phyloP scores from a whole-genome alignment of 2,797 vertebrate species.

The Diplodus sargus region DNA sequence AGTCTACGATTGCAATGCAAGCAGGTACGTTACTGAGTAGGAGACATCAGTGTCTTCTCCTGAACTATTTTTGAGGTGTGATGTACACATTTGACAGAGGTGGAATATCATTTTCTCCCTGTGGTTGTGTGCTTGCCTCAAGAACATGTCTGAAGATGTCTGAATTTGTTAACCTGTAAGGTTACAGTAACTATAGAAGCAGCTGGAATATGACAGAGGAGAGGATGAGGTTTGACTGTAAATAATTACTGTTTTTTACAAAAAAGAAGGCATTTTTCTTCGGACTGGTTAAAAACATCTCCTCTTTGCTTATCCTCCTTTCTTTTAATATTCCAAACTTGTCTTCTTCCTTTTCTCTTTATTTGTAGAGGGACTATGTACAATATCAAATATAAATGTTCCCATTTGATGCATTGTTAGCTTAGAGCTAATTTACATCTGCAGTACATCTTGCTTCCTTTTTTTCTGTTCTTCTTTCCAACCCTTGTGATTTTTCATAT shows the following conservation, averaged over 20 bases:
- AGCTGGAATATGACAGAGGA: constrained; percentile 39
- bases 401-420: too few species aligned
- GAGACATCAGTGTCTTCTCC: neutral
- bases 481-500: too few species aligned
- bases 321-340: neutral
- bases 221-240: constrained; percentile 18
- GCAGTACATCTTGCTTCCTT: neutral
- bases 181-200: constrained; percentile 43
- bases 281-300: neutral
- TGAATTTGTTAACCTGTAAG: constrained; percentile 54
- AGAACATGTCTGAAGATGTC: constrained; percentile 68
- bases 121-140: constrained; percentile 35
- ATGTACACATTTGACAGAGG: constrained; percentile 19
- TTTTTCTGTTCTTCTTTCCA: neutral
- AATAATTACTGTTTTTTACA: constrained; percentile 14
- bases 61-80: constrained; percentile 29
- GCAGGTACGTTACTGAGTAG: neutral
- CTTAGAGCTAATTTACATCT: too few species aligned
- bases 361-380: too few species aligned
- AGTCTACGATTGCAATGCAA: neutral
- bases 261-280: neutral
- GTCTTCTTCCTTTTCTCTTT: neutral
- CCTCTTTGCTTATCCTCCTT: neutral
- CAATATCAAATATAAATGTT: too few species aligned
- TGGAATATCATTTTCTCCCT: constrained; percentile 45